Evolutionary conservation across 2,888 invertebrate species (phyloP).

Genomic region (Ecliptopera silaceata): DNA sequence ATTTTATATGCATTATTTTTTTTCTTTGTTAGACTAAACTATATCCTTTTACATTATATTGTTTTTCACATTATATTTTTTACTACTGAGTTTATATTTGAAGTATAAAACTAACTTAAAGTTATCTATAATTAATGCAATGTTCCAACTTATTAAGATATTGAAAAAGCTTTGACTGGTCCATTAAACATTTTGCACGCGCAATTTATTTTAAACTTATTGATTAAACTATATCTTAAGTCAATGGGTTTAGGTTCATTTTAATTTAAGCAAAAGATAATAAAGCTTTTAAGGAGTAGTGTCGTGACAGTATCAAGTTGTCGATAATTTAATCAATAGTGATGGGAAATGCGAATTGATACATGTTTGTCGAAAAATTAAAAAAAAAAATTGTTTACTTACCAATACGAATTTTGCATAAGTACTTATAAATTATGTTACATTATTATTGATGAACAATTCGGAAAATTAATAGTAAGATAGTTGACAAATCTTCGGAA

Average conservation of each 20-base stretch:
- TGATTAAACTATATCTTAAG: conserved; percentile 24
- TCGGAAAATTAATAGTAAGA: too few relatives aligned
- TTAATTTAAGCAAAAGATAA: conserved; percentile 17
- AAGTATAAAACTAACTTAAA: too few relatives aligned
- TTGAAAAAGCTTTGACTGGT: conserved; percentile 25
- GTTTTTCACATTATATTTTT: too few relatives aligned
- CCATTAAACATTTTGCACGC: conserved; percentile 36
- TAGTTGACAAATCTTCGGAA: too few relatives aligned
- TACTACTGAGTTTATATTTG: neutral
- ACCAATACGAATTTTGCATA: too few relatives aligned
- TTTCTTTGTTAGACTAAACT: too few relatives aligned
- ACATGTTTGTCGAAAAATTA: too few relatives aligned
- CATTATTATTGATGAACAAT: too few relatives aligned
- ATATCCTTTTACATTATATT: too few relatives aligned
- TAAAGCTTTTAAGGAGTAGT: conserved; percentile 30
- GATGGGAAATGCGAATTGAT: conserved; percentile 8
- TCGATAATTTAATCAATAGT: conserved; percentile 28
- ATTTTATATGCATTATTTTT: too few relatives aligned
- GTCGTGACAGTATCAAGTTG: conserved; percentile 32
- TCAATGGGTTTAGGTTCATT: conserved; percentile 20
- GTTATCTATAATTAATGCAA: conserved; percentile 17
- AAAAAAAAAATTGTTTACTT: too few relatives aligned
- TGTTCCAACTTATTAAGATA: conserved; percentile 41
- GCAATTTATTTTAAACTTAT: conserved; percentile 24
- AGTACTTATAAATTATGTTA: too few relatives aligned